Evolutionary conservation across 2,888 invertebrate species (phyloP).

Genomic region (Alloplasta piceator): DNA sequence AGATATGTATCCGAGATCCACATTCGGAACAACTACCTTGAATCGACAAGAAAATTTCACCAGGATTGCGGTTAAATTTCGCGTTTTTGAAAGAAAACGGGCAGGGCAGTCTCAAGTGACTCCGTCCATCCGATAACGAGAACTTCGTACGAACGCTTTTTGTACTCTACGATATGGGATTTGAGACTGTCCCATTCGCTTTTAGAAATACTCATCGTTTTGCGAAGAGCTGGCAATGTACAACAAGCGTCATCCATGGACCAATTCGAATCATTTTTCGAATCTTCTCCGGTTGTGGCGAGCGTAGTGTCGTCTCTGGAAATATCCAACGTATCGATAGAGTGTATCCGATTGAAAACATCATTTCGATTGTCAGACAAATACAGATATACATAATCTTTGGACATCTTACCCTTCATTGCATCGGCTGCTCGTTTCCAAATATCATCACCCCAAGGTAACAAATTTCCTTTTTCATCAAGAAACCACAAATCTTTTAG

Average conservation of each 20-base stretch:
- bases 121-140: constrained; percentile 55
- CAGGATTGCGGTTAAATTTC: constrained; percentile 51
- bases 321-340: too few relatives aligned
- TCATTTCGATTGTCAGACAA: too few relatives aligned
- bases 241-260: constrained; percentile 40
- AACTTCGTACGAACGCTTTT: constrained; percentile 51
- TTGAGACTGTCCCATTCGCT: constrained; percentile 34
- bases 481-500: constrained; percentile 26
- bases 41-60: constrained; percentile 50
- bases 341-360: too few relatives aligned
- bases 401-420: constrained; percentile 19
- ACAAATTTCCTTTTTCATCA: not conserved
- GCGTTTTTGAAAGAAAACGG: constrained; percentile 63
- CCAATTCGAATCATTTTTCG: constrained; percentile 43
- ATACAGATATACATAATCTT: constrained; percentile 23
- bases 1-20: constrained; percentile 49
- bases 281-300: constrained; percentile 7
- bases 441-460: too few relatives aligned
- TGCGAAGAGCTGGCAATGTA: constrained; percentile 36
- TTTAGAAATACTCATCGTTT: constrained; percentile 31
- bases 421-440: too few relatives aligned
- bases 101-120: constrained; percentile 62
- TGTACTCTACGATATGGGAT: constrained; percentile 46
- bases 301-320: too few relatives aligned
- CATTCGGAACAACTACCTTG: constrained; percentile 63